Evolutionary conservation across 2,888 invertebrate species (phyloP), one percentile per base, ranked within the genome.

Genomic region (Heliconius cydno): DNA sequence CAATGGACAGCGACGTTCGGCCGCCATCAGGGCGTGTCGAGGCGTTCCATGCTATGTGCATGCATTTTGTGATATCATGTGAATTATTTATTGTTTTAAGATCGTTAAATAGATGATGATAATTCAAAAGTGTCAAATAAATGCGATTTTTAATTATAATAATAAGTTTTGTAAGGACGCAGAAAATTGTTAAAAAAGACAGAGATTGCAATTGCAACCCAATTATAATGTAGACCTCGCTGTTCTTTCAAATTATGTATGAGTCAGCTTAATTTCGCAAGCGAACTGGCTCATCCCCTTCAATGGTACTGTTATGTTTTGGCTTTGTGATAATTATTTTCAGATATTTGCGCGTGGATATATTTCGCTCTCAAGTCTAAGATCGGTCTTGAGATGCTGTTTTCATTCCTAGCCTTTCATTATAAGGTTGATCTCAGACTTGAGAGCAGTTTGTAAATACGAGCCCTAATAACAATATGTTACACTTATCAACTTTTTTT

Each of bases 1-100:
- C 85, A 87, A 88, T 87, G 90, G 91, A 93, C 91, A 89, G 87
- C 87, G 89, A 87, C 87, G 87, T 85, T 86, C 86, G 87, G 85
- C 87, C 86, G 88, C 88, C 88, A 87, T 86, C 85, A 85, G 84
- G 83, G 87, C 88, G 90, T 88, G 89, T 87, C 88, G 86, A 86
- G 84, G 86, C 86, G 87, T 86, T 80, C 71, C 71, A 88, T 90
- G 90, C 89, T 87, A 86, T 86, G 88, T 83, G 89, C 87, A 88
- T 89, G 90, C 91, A 90, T 91, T 89, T 92, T 94, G 94, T 95
- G 94, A 95, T 95, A 94, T 92, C 89, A 87, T 91, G 88, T 92
- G 90, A 92, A 92, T 90, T 89, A 90, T 88, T 89, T 91, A 91
- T 91, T 88, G 89, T 87, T 88, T 87, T 88, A 71, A 77, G 34